phyloP scores from a whole-genome alignment of 2,113 vertebrate species.

The Paradisaea rubra region DNA sequence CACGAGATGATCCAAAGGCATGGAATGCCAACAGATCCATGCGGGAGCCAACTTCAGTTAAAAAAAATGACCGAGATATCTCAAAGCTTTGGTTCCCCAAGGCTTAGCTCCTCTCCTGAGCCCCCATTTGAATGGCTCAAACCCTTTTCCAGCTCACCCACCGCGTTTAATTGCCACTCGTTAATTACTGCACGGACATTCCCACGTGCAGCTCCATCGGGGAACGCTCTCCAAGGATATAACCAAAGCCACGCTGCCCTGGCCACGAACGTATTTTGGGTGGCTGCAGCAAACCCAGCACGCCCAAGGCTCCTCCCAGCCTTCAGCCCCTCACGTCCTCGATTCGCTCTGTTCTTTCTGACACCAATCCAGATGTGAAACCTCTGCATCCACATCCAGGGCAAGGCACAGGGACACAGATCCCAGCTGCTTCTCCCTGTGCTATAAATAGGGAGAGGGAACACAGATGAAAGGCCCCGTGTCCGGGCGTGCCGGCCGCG shows the following conservation, averaged over 20 bases:
- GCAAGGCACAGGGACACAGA: neutral
- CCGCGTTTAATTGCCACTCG: neutral
- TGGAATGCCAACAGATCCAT: neutral
- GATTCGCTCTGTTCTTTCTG: neutral
- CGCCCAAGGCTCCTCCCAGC: fast-evolving
- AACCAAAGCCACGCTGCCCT: neutral
- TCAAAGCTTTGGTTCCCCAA: neutral
- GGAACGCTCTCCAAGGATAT: neutral
- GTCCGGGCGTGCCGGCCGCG: neutral
- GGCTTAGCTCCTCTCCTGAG: fast-evolving
- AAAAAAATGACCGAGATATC: neutral
- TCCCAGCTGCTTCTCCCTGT: neutral
- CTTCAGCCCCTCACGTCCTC: neutral
- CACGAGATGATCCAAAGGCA: neutral
- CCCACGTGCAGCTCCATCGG: neutral
- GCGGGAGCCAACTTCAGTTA: neutral
- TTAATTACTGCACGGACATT: neutral
- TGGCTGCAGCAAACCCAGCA: neutral
- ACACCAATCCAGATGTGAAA: neutral
- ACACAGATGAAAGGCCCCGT: neutral
- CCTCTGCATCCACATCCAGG: neutral
- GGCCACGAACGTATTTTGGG: neutral
- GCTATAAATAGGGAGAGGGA: neutral
- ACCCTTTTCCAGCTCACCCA: fast-evolving
- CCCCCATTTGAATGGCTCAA: neutral